Base-by-base conservation (phyloP, 92 coral and sea anemone genomes). In the Scolanthus callimorphus region DNA sequence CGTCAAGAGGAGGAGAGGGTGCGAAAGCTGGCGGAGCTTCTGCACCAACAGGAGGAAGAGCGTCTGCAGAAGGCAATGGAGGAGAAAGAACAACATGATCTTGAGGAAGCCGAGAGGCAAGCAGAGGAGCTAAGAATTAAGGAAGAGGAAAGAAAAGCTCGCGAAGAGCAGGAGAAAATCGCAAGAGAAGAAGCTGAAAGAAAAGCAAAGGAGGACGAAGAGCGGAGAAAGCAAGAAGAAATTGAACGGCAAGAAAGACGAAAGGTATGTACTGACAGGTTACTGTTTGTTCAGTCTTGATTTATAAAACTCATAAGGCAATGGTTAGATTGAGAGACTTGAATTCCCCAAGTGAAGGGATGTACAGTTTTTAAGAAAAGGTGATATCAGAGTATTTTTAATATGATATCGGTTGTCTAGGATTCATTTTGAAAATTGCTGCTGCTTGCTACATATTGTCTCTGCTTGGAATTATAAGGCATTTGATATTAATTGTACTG, bases 151-250 rank as follows among this genome's bases (percentile, higher is more conserved):
- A 62, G 67, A 67, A 80, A 60, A 51, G 61, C 46, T 12, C 61
- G 39, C 44, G 87, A 80, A 46, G 94, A 85, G 28, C 90, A 88
- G 66, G 95, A 83, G 53, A 69, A 56, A 71, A 73, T 63, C 34
- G 89, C 75, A 20, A 57, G 55, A 63, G 77, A 77, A 30, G 66
- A 60, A 68, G 90, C 63, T 52, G 88, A 80, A 60, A 81, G 51
- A 27, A 88, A 74, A 29, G 90, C 90, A 43, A 63, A 68, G 55
- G 89, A 91, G 37, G 97, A 91, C 11, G 97, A 91, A 41, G 97
- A 91, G 38, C 60, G 97, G 26, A 51, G 95, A 25, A 88, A 77
- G 59, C 60, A 74, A 23, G 97, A 91, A 59, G 97, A 91, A 49
- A 64, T 78, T 25, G 97, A 85, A 58, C 68, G 97, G 21, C 85